phyloP scores from a whole-genome alignment of 2,888 invertebrate species.

The Callyntrura sp. region DNA sequence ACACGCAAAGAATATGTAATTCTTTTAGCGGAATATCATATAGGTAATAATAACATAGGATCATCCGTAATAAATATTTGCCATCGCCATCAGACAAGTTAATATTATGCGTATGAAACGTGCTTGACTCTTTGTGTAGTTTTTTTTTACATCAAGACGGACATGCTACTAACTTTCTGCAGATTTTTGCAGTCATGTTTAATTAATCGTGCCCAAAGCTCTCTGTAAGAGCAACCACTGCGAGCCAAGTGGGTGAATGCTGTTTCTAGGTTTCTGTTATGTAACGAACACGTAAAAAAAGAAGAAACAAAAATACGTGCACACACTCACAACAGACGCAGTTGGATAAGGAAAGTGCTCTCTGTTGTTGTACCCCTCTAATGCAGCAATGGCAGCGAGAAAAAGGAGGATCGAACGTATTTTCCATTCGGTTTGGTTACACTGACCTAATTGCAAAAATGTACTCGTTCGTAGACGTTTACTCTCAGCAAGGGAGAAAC shows the following conservation, averaged over 20 bases:
- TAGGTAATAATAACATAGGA: too few relatives aligned
- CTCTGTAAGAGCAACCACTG: background rate
- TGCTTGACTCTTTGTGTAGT: conserved; percentile 8
- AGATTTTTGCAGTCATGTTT: conserved; percentile 43
- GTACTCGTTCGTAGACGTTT: background rate
- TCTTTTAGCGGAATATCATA: too few relatives aligned
- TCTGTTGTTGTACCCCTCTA: too few relatives aligned
- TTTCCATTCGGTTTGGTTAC: conserved; percentile 59
- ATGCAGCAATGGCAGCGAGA: too few relatives aligned
- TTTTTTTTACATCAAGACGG: background rate
- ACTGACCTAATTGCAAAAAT: conserved; percentile 64
- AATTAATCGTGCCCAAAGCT: conserved; percentile 39
- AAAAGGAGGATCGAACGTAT: conserved; percentile 14
- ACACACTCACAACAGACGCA: conserved; percentile 17
- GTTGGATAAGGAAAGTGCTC: too few relatives aligned
- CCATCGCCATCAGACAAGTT: too few relatives aligned
- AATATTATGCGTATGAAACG: too few relatives aligned
- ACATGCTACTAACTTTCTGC: conserved; percentile 21
- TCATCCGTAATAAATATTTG: too few relatives aligned
- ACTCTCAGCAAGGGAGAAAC: conserved; percentile 16
- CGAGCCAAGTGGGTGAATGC: conserved; percentile 25
- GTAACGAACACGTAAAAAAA: conserved; percentile 4
- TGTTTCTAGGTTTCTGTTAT: conserved; percentile 2
- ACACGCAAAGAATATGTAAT: too few relatives aligned
- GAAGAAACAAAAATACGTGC: conserved; percentile 28